Percentiles rank a stretch among this genome's conserved stretches.
phyloP scores from a whole-genome alignment of 30 jellyfish, hydroid and myxozoan species.

The Mastigias papua region DNA sequence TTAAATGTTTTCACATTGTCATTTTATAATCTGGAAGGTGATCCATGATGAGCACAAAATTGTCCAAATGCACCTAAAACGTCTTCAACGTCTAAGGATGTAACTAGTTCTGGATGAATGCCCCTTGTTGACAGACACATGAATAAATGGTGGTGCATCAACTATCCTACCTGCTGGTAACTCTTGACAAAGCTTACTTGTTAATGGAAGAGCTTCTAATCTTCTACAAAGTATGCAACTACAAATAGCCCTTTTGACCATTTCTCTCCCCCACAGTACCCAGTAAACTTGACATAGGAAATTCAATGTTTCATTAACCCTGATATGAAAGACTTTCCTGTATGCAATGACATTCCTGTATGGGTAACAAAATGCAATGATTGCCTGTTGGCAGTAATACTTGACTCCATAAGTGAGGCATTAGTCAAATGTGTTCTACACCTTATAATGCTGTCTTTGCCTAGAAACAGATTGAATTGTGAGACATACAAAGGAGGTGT shows the following conservation, averaged over 20 bases:
- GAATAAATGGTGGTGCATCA: conserved; percentile 71
- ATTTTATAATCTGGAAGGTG: conserved; percentile 43
- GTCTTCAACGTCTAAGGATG: conserved; percentile 47
- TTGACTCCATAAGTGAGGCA: conserved; percentile 56
- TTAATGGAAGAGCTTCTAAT: conserved; percentile 71
- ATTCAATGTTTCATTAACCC: conserved; percentile 51
- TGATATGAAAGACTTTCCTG: conserved; percentile 63
- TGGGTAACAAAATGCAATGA: conserved; percentile 16
- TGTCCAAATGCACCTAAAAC: conserved; percentile 69
- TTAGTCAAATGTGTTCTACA: conserved; percentile 54
- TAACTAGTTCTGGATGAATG: conserved; percentile 55
- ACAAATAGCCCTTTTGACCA: conserved; percentile 48
- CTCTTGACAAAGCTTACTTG: conserved; percentile 27
- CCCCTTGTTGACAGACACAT: conserved; percentile 68
- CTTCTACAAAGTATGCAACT: conserved; percentile 32
- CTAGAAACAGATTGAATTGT: conserved; percentile 59
- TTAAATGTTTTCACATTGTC: conserved; percentile 64
- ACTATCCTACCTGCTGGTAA: conserved; percentile 52
- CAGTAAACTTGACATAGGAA: conserved; percentile 58
- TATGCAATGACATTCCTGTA: conserved; percentile 60
- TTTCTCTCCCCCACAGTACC: conserved; percentile 79
- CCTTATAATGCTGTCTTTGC: conserved; percentile 43
- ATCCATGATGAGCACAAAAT: conserved; percentile 62
- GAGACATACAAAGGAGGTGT: conserved; percentile 54
- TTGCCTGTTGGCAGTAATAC: conserved; percentile 54